Percentiles rank a stretch among this genome's conserved stretches.
These are phyloP conservation scores for Astyanax mexicanus DNA, from an alignment of 2,797 vertebrate genomes.

Conservation along the genomic window DNA sequence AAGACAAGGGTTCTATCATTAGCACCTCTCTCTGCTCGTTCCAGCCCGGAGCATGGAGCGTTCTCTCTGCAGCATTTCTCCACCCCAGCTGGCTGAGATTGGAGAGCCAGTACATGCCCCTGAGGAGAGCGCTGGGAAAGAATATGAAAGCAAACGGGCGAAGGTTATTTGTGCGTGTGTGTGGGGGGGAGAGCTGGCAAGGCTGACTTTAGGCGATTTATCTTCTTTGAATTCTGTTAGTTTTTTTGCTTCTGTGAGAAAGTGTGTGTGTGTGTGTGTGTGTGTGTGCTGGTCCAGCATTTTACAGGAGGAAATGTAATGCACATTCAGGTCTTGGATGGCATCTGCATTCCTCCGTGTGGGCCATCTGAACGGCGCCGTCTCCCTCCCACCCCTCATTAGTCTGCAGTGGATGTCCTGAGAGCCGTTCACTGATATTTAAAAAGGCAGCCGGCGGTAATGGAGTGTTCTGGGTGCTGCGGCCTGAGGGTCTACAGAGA, in stretches of 20 bases:
- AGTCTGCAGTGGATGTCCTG: slow-evolving; percentile 26
- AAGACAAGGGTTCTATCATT: slow-evolving; percentile 63
- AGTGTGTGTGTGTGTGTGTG: no score
- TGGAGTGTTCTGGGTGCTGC: slow-evolving; percentile 20
- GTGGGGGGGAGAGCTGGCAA: slow-evolving; percentile 28
- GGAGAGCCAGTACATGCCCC: slow-evolving; percentile 59
- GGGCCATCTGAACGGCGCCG: slow-evolving; percentile 15
- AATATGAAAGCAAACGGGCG: slow-evolving; percentile 51
- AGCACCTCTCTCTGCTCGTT: slow-evolving; percentile 58
- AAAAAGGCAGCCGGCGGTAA: slow-evolving; percentile 20
- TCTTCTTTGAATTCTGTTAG: slow-evolving; percentile 25
- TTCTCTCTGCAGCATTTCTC: slow-evolving; percentile 57
- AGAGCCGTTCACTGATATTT: slow-evolving; percentile 29
- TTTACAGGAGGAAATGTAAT: slow-evolving; percentile 26
- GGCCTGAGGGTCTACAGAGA: slow-evolving; percentile 7
- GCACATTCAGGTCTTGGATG: slow-evolving; percentile 36
- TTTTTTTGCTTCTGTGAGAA: neutral
- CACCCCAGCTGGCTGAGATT: slow-evolving; percentile 36
- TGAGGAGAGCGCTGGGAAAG: slow-evolving; percentile 63
- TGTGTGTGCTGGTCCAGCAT: neutral
- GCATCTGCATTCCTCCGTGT: slow-evolving; percentile 28
- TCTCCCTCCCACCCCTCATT: slow-evolving; percentile 12
- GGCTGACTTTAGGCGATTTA: slow-evolving; percentile 32
- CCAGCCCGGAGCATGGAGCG: slow-evolving; percentile 57
- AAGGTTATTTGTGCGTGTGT: slow-evolving; percentile 46